phyloP scores from a whole-genome alignment of 2,888 invertebrate genomes.

The Lamproptera curius region DNA sequence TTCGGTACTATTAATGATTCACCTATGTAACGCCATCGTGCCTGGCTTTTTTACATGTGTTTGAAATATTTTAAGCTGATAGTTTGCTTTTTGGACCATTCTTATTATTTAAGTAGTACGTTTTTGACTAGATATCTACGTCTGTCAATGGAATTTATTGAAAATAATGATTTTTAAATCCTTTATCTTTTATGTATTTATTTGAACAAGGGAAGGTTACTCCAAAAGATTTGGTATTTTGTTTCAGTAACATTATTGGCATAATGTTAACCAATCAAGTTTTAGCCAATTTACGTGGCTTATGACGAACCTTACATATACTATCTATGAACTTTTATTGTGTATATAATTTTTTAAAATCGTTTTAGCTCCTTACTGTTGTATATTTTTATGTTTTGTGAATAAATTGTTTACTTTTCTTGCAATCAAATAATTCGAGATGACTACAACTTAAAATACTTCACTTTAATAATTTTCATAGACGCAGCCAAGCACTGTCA shows the following conservation, averaged over 20 bases:
- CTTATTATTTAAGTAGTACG: slow-evolving; percentile 11
- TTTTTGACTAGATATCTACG: too few relatives aligned
- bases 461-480: slow-evolving; percentile 20
- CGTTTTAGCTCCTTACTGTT: neutral
- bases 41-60: slow-evolving; percentile 44
- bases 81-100: slow-evolving; percentile 7
- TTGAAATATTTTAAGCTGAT: slow-evolving; percentile 49
- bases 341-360: neutral
- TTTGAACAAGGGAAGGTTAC: neutral
- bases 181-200: too few relatives aligned
- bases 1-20: slow-evolving; percentile 28
- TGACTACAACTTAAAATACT: slow-evolving; percentile 29
- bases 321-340: neutral
- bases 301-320: neutral
- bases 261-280: too few relatives aligned
- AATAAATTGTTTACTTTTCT: neutral
- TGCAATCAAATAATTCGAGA: neutral
- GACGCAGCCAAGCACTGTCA: slow-evolving; percentile 9
- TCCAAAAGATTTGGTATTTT: neutral
- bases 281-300: neutral
- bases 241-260: too few relatives aligned
- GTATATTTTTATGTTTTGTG: neutral
- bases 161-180: too few relatives aligned
- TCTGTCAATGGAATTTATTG: too few relatives aligned
- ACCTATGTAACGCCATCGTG: slow-evolving; percentile 48